These are phyloP conservation scores for Microcebus griseorufus DNA, from an alignment of 2,113 vertebrate genomes.

Conservation along the genomic window DNA sequence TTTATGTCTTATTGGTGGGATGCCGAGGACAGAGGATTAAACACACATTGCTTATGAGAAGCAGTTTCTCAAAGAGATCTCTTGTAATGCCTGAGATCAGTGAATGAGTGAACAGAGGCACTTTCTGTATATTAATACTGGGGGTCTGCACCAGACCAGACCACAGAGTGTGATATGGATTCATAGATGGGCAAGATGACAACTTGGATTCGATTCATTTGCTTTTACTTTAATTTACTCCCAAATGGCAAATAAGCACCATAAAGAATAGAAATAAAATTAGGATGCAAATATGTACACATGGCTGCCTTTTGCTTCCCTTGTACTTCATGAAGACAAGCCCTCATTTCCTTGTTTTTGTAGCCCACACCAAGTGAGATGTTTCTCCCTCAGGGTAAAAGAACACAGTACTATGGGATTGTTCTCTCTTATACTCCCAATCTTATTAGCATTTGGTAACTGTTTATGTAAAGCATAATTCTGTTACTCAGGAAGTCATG, in stretches of 20 bases:
- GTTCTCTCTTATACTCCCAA: neutral
- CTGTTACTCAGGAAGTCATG: neutral
- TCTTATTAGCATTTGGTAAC: neutral
- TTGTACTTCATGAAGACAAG: neutral
- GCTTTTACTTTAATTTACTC: constrained; percentile 28
- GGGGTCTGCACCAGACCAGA: neutral
- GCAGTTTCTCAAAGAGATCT: constrained; percentile 5
- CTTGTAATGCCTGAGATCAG: neutral
- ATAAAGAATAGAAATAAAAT: neutral
- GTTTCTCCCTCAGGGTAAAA: neutral
- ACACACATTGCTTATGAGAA: constrained; percentile 13
- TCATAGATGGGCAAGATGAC: neutral
- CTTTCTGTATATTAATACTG: neutral
- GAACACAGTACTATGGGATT: neutral
- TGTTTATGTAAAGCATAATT: constrained; percentile 26
- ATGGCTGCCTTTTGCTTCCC: neutral
- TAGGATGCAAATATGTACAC: neutral
- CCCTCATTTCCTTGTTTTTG: neutral
- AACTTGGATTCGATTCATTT: constrained; percentile 11
- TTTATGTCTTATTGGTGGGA: neutral
- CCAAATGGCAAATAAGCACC: neutral
- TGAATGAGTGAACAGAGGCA: neutral
- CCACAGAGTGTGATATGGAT: neutral
- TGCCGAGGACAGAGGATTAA: neutral
- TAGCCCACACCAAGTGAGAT: neutral